phyloP scores from a whole-genome alignment of 2,888 invertebrate genomes.

The Stictocephala bisonia region DNA sequence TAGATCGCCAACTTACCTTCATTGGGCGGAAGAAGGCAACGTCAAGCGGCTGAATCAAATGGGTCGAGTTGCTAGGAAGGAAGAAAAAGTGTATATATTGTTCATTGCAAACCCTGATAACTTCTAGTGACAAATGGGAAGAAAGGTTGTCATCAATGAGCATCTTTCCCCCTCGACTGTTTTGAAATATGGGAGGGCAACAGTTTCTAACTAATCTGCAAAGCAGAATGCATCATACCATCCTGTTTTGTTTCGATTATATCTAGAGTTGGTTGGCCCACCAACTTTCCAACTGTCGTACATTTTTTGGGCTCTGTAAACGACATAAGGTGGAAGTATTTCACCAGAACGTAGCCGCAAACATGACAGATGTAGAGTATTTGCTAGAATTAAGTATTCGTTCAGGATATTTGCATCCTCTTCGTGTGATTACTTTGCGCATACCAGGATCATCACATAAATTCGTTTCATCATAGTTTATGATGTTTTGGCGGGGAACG shows the following conservation, averaged over 20 bases:
- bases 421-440: constrained; percentile 46
- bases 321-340: constrained; percentile 50
- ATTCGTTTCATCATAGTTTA: constrained; percentile 50
- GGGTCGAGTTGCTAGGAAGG: constrained; percentile 61
- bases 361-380: constrained; percentile 50
- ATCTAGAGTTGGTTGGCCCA: constrained; percentile 53
- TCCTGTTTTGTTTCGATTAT: constrained; percentile 59
- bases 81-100: constrained; percentile 62
- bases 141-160: constrained; percentile 62
- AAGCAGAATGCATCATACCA: constrained; percentile 61
- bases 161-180: constrained; percentile 45
- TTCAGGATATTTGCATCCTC: constrained; percentile 55
- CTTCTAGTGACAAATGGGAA: constrained; percentile 46
- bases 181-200: constrained; percentile 57
- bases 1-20: constrained; percentile 57
- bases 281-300: constrained; percentile 50
- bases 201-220: constrained; percentile 60
- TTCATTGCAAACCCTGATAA: constrained; percentile 57
- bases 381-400: constrained; percentile 52
- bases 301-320: constrained; percentile 51
- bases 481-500: constrained; percentile 50
- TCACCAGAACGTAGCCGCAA: constrained; percentile 50
- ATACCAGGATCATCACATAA: constrained; percentile 49
- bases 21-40: constrained; percentile 59
- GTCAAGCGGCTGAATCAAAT: constrained; percentile 60